phyloP scores from a whole-genome alignment of 2,888 invertebrate genomes.

The Agonopterix subpropinquella region DNA sequence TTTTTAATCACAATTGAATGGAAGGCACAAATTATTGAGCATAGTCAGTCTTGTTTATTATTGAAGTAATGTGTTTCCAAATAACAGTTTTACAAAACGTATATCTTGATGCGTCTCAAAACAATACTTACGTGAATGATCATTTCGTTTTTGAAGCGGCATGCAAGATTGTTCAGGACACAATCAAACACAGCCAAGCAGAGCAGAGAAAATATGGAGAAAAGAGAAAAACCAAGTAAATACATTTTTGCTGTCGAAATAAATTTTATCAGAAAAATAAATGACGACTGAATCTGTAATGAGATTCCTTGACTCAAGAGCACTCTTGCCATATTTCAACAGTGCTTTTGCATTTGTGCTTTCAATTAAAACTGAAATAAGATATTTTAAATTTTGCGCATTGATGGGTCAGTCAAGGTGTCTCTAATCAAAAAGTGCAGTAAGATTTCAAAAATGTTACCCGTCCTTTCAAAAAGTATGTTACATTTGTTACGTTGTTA shows the following conservation, averaged over 20 bases:
- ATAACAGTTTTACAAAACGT: conserved; percentile 7
- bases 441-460: conserved; percentile 59
- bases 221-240: conserved; percentile 85
- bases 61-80: conserved; percentile 9
- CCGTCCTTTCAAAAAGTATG: conserved; percentile 49
- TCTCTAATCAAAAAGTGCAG: conserved; percentile 68
- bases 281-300: conserved; percentile 63
- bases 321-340: conserved; percentile 10
- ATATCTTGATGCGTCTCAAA: conserved; percentile 69
- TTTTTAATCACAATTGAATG: not conserved
- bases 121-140: conserved; percentile 86
- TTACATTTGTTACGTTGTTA: conserved; percentile 3
- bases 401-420: conserved; percentile 45
- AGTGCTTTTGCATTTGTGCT: conserved; percentile 1
- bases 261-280: conserved; percentile 68
- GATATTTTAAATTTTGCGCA: not conserved
- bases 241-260: conserved; percentile 77
- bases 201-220: conserved; percentile 88
- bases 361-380: too few relatives aligned
- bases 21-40: not conserved
- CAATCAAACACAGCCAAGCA: conserved; percentile 90
- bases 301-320: conserved; percentile 63
- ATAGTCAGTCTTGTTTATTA: not conserved
- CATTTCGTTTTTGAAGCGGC: conserved; percentile 84
- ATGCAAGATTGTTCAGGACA: conserved; percentile 86